phyloP scores from a whole-genome alignment of 2,797 vertebrate genomes.

The Cirrhinus molitorella region DNA sequence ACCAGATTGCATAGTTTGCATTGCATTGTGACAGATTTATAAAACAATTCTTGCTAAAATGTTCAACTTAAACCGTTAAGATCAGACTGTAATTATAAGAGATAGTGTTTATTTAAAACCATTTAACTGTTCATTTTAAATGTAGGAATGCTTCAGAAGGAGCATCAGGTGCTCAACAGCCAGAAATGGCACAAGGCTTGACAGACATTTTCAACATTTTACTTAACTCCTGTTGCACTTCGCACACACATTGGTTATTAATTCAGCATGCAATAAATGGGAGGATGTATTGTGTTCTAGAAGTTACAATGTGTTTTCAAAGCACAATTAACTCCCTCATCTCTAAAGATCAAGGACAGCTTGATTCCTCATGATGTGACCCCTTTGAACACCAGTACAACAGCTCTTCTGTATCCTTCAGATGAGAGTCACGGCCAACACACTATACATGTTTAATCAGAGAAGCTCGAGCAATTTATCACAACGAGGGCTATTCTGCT shows the following conservation, averaged over 20 bases:
- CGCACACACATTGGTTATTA: background rate
- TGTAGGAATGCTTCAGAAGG: background rate
- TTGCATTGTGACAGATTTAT: constrained; percentile 17
- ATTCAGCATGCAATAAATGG: background rate
- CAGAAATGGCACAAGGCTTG: background rate
- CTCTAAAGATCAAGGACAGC: constrained; percentile 14
- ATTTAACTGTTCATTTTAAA: background rate
- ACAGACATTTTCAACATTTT: background rate
- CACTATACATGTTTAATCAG: constrained; percentile 32
- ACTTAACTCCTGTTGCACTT: background rate
- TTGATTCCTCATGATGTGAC: constrained; percentile 1
- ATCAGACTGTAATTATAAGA: background rate
- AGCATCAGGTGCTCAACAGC: background rate
- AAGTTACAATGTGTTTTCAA: constrained; percentile 21
- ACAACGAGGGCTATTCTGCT: constrained; percentile 42
- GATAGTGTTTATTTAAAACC: background rate
- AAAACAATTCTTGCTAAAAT: background rate
- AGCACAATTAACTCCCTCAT: constrained; percentile 27
- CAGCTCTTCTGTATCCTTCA: constrained; percentile 36
- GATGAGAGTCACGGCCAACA: constrained; percentile 14
- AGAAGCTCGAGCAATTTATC: constrained; percentile 14
- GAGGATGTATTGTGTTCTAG: background rate
- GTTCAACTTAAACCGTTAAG: background rate
- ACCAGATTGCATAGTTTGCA: background rate
- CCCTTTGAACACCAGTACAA: constrained; percentile 29